Evolutionary conservation across 2,888 invertebrate genomes (phyloP), one percentile per base, ranked within the genome.

Genomic region (Machimus atricapillus): DNA sequence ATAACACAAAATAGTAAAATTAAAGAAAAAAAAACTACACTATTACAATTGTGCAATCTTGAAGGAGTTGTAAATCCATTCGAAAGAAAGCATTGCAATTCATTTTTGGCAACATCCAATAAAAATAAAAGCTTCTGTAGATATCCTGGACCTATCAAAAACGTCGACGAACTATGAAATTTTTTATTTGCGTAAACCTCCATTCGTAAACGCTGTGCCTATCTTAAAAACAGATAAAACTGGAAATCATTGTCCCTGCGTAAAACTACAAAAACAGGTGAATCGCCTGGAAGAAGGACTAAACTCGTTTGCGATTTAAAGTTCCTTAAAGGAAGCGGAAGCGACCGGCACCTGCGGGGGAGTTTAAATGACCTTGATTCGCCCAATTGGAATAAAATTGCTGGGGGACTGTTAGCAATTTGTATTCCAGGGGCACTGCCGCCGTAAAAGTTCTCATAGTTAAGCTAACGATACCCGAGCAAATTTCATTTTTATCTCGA

Each of bases 401-500:
- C 37, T 58, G 34, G 37, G 52, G 19, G 56, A 34, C 58, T 82
- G 82, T 58, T 37, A 43, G 85, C 43, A 85, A 73, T 85, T 85
- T 74, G 46, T 74, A 85, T 85, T 85, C 85, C 46, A 34, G 74
- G 19, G 27, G 27, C 40, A 43, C 74, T 74, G 19, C 43, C 34
- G 46, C 74, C 46, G 74, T 85, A 85, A 85, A 83, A 85, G 74
- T 74, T 85, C 85, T 85, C 85, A 85, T 85, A 85, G 74, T 85
- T 74, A 85, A 85, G 74, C 85, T 85, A 85, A 85, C 85, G 85
- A 85, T 73, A 82, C 82, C 82, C 82, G 34, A 82, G 82, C 56
- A 82, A 82, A 82, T 82, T 85, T 74, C 85, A 85, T 74, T 85
- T 85, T 85, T 85, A 85, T 85, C 85, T 85, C 73, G 31, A 73